Conservation (phyloP, 1,140 invertebrate genomes). For the Papilio glaucus region DNA sequence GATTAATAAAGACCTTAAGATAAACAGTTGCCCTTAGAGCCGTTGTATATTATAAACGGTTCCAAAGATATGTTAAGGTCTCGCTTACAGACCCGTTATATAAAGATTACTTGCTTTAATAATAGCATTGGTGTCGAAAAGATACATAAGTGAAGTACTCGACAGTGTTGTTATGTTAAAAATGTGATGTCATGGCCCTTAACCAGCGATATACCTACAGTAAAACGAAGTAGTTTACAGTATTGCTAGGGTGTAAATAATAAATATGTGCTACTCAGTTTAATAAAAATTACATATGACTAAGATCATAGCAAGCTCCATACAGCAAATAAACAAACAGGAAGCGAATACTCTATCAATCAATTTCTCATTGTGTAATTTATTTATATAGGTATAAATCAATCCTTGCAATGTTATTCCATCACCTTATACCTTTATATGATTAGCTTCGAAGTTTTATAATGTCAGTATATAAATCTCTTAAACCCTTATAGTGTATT, state of each 20-base stretch:
- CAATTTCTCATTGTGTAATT: neutral
- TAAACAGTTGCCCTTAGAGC: neutral
- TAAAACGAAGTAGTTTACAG: neutral
- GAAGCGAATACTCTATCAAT: conserved; percentile 6
- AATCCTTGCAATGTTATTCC: neutral
- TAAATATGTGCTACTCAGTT: neutral
- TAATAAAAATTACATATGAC: neutral
- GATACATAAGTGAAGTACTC: neutral
- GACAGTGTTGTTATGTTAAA: neutral
- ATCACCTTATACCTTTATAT: conserved; percentile 3
- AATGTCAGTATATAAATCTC: neutral
- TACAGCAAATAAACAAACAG: neutral
- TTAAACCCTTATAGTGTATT: neutral
- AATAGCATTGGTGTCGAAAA: neutral
- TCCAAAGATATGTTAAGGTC: no score
- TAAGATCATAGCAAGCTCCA: conserved; percentile 12
- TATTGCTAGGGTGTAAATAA: neutral
- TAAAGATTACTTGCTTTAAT: conserved; percentile 3
- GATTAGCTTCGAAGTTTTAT: neutral
- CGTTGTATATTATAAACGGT: neutral
- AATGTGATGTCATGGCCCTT: neutral
- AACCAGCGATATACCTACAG: neutral
- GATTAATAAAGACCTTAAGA: neutral
- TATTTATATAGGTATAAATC: neutral
- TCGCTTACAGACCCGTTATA: neutral